These are phyloP conservation scores for Diadophis punctatus DNA, from an alignment of 2,113 vertebrate species.

Conservation along the genomic window DNA sequence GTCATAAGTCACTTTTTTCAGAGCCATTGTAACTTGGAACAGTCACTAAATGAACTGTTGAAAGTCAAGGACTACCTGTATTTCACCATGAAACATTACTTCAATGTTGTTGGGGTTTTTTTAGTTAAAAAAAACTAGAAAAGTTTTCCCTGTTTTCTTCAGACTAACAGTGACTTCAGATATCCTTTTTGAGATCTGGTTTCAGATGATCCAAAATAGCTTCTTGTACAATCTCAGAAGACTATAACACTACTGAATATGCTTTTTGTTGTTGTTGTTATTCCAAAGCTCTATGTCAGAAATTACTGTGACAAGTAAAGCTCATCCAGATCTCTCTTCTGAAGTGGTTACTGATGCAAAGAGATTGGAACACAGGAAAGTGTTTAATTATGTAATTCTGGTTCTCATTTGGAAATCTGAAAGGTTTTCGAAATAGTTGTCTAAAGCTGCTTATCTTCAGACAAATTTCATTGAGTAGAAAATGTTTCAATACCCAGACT, in stretches of 20 bases:
- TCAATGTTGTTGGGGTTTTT: not conserved
- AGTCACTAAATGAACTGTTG: too few species aligned
- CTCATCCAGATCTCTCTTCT: not conserved
- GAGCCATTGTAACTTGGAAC: too few species aligned
- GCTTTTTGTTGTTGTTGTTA: too few species aligned
- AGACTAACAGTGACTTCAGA: not conserved
- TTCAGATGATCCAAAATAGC: not conserved
- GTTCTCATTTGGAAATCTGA: not conserved
- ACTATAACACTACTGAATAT: not conserved
- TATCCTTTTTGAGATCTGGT: not conserved
- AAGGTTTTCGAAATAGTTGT: not conserved
- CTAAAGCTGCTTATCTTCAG: not conserved
- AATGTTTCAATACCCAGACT: not conserved
- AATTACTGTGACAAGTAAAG: not conserved
- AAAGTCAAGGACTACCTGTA: too few species aligned
- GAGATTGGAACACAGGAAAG: not conserved
- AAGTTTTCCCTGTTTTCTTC: not conserved
- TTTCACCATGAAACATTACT: not conserved
- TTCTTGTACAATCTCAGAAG: not conserved
- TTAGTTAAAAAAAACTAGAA: not conserved
- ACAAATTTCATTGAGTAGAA: not conserved
- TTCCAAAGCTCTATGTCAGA: not conserved
- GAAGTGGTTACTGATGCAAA: not conserved
- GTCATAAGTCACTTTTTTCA: too few species aligned
- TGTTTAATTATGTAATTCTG: not conserved